A percentile compares a stretch with the other conserved stretches of the same genome.
Conservation (phyloP, 2,797 vertebrate species). For the Monodelphis domestica region DNA sequence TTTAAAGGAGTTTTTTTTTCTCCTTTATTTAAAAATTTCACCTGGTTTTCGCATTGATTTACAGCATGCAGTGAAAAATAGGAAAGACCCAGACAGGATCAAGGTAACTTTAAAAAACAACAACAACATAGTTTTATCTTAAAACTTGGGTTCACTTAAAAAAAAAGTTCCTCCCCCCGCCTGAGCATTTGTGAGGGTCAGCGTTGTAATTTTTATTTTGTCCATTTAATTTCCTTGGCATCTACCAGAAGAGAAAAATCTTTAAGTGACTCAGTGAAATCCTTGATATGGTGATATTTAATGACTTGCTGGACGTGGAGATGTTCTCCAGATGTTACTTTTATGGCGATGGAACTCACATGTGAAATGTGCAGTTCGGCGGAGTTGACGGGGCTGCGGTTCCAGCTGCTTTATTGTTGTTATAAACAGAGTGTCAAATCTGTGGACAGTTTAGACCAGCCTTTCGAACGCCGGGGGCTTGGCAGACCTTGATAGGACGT, state of each 20-base stretch:
- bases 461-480: conserved; percentile 39
- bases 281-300: conserved; percentile 27
- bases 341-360: conserved; percentile 64
- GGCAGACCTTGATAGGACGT: conserved; percentile 48
- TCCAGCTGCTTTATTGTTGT: conserved; percentile 65
- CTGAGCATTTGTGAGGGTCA: conserved; percentile 52
- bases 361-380: conserved; percentile 70
- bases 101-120: conserved; percentile 64
- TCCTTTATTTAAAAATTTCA: conserved; percentile 16
- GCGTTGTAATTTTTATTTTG: not conserved
- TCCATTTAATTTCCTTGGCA: not conserved
- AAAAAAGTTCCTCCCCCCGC: conserved; percentile 66
- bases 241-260: not conserved
- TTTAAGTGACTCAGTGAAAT: not conserved
- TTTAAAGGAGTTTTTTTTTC: conserved; percentile 12
- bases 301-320: conserved; percentile 42
- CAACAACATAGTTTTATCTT: conserved; percentile 74
- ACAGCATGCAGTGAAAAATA: conserved; percentile 53
- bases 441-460: conserved; percentile 61
- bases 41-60: conserved; percentile 60
- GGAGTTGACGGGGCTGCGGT: conserved; percentile 63
- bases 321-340: conserved; percentile 55
- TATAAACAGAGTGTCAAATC: conserved; percentile 59
- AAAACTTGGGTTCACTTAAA: conserved; percentile 79
- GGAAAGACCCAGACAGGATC: conserved; percentile 26